Conservation (phyloP, 2,888 invertebrate genomes). For the Malthinus seriepunctatus region DNA sequence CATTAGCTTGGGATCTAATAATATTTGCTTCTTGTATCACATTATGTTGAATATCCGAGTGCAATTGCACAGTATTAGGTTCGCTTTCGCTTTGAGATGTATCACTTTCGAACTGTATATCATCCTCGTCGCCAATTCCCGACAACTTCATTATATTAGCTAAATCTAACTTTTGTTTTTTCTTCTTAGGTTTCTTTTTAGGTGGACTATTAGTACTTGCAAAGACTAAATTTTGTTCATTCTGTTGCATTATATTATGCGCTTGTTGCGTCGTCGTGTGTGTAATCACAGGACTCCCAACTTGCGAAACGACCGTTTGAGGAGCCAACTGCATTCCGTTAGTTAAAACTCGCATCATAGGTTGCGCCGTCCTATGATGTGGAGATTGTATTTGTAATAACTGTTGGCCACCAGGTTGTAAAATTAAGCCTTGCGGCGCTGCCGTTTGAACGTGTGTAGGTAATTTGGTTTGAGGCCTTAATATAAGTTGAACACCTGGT, state of each 20-base stretch:
- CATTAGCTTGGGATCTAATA: conserved; percentile 31
- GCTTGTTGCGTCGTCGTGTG: conserved; percentile 31
- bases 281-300: conserved; percentile 22
- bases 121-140: conserved; percentile 67
- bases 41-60: conserved; percentile 42
- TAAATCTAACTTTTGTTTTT: conserved; percentile 65
- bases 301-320: conserved; percentile 29
- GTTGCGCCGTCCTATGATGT: conserved; percentile 53
- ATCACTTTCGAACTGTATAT: conserved; percentile 57
- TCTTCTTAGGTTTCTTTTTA: conserved; percentile 61
- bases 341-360: conserved; percentile 64
- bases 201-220: conserved; percentile 44
- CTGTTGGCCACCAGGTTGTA: conserved; percentile 50
- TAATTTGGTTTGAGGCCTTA: conserved; percentile 64
- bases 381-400: conserved; percentile 46
- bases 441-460: conserved; percentile 48
- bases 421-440: conserved; percentile 49
- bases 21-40: conserved; percentile 23
- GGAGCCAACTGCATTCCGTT: conserved; percentile 55
- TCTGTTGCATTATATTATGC: conserved; percentile 47
- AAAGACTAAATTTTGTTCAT: conserved; percentile 18
- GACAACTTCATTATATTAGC: conserved; percentile 76
- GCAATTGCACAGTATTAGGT: conserved; percentile 45
- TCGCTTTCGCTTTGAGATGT: conserved; percentile 53
- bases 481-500: conserved; percentile 72